Base-by-base conservation (phyloP, 2,888 invertebrate genomes). In the Thera britannica region DNA sequence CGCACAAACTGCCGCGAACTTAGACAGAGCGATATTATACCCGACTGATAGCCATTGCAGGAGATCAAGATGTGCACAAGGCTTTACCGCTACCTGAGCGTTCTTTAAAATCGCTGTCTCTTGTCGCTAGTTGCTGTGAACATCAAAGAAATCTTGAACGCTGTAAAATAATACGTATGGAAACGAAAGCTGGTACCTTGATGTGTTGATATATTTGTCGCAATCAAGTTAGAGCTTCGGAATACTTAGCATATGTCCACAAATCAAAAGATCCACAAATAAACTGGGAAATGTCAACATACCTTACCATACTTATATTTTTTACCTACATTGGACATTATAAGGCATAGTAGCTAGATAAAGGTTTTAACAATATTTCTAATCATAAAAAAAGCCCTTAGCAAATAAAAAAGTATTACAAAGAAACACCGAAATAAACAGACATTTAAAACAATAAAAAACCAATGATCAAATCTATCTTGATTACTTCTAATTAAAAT, bases 81-180 rank as follows among this genome's bases (percentile, higher is more conserved):
- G 23, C 23, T 23, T 23, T 23, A 23, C 23, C 23, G 23, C 23
- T 23, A 23, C 23, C 23, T 23, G 23, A 23, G 23, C 23, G 23
- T 41, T 38, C 46, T 4, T 44, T 23, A 23, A 58, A 56, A 60
- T 61, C 78, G 72, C 75, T 70, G 8, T 5, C 51, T 58, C 70
- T 68, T 72, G 12, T 73, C 56, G 48, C 59, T 78, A 74, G 44
- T 0, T 60, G 36, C 51, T 12, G 35, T 11, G 5, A 48, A 55
- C 54, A 64, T 67, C 75, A 83, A 85, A 84, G 84, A 85, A 84
- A 83, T 84, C 85, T 86, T 79, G 83, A 83, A 81, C 71, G 82
- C 84, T 84, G 87, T 87, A 85, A 89, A 84, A 77, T 77, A 80
- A 85, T 83, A 83, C 75, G 55, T 62, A 74, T 77, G 77, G 80